Percentiles rank a stretch among this genome's conserved stretches.
These are phyloP conservation scores for Anarhynchus alexandrinus DNA, from an alignment of 2,113 vertebrate genomes.

Conservation along the genomic window DNA sequence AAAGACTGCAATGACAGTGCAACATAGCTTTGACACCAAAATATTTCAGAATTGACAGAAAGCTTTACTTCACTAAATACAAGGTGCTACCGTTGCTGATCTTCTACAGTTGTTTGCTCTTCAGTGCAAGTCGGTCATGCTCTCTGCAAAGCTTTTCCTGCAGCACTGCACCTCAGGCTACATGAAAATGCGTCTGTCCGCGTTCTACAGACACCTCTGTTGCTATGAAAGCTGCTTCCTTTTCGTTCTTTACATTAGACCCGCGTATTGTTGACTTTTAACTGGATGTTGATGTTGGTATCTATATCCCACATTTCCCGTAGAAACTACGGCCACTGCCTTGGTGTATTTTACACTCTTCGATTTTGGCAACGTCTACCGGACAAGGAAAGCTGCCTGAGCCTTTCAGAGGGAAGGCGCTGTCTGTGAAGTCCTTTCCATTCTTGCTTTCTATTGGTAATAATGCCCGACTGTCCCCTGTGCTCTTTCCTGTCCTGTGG, in stretches of 20 bases:
- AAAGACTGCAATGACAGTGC: neutral
- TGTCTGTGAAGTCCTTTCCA: neutral
- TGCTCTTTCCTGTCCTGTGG: neutral
- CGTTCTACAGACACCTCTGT: neutral
- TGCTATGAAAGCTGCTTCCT: neutral
- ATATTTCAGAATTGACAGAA: neutral
- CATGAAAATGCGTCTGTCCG: neutral
- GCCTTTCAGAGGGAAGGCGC: neutral
- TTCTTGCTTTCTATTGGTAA: neutral
- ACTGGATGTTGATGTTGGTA: fast-evolving
- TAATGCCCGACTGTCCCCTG: fast-evolving
- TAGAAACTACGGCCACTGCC: neutral
- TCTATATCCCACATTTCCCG: neutral
- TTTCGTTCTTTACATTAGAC: neutral
- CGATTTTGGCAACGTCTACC: neutral
- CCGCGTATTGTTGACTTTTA: fast-evolving
- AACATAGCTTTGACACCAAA: neutral
- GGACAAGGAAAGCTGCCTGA: neutral
- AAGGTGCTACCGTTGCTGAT: neutral
- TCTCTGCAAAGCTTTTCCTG: neutral
- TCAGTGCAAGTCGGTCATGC: neutral
- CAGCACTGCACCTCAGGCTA: neutral
- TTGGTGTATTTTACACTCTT: neutral
- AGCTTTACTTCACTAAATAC: neutral
- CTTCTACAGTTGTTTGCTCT: fast-evolving